Evolutionary conservation across 2,888 invertebrate genomes (phyloP), one percentile per base, ranked within the genome.

Genomic region (Sinhomidia bicolor): DNA sequence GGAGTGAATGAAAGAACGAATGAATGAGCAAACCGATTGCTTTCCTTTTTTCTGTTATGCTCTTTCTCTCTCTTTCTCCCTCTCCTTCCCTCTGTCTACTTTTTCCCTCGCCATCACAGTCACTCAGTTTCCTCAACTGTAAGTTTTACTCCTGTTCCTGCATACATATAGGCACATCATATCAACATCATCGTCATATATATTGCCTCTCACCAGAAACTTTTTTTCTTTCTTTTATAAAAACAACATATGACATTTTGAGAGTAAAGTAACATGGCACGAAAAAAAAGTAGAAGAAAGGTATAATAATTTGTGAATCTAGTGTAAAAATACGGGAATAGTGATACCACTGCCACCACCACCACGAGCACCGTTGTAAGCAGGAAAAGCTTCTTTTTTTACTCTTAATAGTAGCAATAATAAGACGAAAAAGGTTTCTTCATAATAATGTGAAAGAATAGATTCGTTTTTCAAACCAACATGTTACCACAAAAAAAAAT

Each of bases 1-100:
- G 47, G 84, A 79, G 60, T 83, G 78, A 88, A 88, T 81, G 65
- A 88, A 83, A 83, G 88, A 88, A 78, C 68, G 85, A 85, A 78
- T 85, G 85, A 85, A 78, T 57, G 54, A 57, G 17, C 36, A 78
- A 78, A 80, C 71, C 79, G 68, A 78, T 88, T 78, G 57, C 76
- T 82, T 81, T 78, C 78, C 54, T 47, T 80, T 47, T 51, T 17
- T 71, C 23, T 26, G 14, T 47, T 47, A 6, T 47, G 23, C n/a
- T 47, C 26, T 44, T 14, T 41, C 51, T 74, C n/a, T 44, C 7
- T n/a, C 17, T 29, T 14, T 29, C 4, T 41, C 41, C 32, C 14
- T 62, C 10, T 29, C 7, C 5, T 36, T 36, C 36, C 57, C 26
- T 65, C 26, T 62, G 23, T 62, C 12, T 14, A 57, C 60, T 14